phyloP scores from a whole-genome alignment of 2,888 invertebrate species.

The Muschampia plurimacula region DNA sequence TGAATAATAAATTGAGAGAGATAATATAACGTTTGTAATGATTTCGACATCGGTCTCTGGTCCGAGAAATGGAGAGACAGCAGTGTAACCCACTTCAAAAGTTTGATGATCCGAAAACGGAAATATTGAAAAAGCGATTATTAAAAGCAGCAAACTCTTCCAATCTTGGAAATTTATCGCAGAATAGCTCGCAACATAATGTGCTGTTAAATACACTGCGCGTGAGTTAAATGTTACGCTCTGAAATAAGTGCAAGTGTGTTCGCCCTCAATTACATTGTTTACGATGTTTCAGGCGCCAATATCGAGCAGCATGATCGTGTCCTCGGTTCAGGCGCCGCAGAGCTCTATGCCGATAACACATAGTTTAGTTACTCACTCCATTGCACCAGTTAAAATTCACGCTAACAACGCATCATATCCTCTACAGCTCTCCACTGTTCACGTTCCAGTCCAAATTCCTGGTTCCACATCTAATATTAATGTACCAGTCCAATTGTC shows the following conservation, averaged over 20 bases:
- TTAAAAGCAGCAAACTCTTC: constrained; percentile 71
- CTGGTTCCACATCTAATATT: constrained; percentile 76
- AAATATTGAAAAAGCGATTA: constrained; percentile 83
- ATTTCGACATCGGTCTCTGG: constrained; percentile 62
- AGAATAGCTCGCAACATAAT: constrained; percentile 74
- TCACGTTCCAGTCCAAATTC: constrained; percentile 81
- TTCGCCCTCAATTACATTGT: constrained; percentile 63
- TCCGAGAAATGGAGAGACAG: constrained; percentile 73
- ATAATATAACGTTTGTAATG: constrained; percentile 76
- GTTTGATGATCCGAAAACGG: constrained; percentile 81
- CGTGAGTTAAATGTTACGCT: constrained; percentile 64
- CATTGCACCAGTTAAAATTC: constrained; percentile 78
- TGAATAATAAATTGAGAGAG: constrained; percentile 70
- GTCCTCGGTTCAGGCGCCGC: constrained; percentile 77
- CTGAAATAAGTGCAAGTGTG: constrained; percentile 48
- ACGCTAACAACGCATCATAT: constrained; percentile 70
- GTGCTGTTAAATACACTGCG: constrained; percentile 78
- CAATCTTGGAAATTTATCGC: constrained; percentile 62
- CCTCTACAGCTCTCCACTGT: constrained; percentile 79
- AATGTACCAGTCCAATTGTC: constrained; percentile 79
- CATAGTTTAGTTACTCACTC: constrained; percentile 78
- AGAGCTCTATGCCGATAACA: constrained; percentile 76
- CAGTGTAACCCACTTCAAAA: constrained; percentile 83
- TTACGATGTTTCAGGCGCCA: constrained; percentile 76
- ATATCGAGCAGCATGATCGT: constrained; percentile 83